Conservation (phyloP, 2,888 invertebrate species). For the Parnassius glacialis region DNA sequence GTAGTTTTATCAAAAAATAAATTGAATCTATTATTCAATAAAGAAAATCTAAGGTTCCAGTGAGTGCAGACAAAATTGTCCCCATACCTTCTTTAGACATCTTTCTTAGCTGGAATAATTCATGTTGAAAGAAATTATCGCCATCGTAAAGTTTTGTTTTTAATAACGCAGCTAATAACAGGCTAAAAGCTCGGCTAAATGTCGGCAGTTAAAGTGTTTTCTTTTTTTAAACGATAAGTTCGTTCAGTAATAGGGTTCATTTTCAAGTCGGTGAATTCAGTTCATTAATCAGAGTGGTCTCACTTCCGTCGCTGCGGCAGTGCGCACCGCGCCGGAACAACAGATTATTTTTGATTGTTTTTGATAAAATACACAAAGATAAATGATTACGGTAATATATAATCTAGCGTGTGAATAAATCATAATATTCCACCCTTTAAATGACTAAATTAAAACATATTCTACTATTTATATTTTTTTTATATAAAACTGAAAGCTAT, state of each 20-base stretch:
- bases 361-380: constrained; percentile 75
- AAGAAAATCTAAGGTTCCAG: too few species aligned
- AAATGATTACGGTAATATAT: constrained; percentile 61
- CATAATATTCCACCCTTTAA: constrained; percentile 48
- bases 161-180: constrained; percentile 24
- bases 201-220: constrained; percentile 62
- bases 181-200: constrained; percentile 41
- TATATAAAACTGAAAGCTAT: too few species aligned
- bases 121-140: constrained; percentile 1
- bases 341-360: constrained; percentile 76
- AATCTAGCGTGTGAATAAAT: constrained; percentile 61
- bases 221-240: constrained; percentile 59
- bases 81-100: too few species aligned
- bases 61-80: too few species aligned
- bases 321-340: constrained; percentile 59
- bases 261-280: constrained; percentile 62
- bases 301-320: constrained; percentile 49
- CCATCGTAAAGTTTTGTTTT: constrained; percentile 15
- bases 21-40: too few species aligned
- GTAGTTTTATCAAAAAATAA: too few species aligned
- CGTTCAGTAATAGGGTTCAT: constrained; percentile 71
- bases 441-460: not conserved
- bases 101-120: not conserved
- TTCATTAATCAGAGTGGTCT: constrained; percentile 72
- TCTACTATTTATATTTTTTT: not conserved